phyloP scores from a whole-genome alignment of 2,113 vertebrate genomes.

The Archocentrus centrarchus region DNA sequence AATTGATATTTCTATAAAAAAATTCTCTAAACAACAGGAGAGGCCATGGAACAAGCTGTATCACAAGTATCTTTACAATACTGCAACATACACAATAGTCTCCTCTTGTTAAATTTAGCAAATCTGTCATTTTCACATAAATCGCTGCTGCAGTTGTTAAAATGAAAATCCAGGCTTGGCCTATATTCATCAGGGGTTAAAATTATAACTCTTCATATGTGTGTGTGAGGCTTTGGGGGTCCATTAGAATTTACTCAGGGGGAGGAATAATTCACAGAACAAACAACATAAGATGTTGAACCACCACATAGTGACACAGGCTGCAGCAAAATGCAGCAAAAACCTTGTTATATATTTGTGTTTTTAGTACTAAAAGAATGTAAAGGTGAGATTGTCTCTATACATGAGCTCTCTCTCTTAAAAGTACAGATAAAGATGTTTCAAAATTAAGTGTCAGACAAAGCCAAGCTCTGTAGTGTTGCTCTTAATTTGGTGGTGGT shows the following conservation, averaged over 20 bases:
- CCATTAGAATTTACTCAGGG: conserved; percentile 73
- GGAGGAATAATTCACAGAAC: conserved; percentile 66
- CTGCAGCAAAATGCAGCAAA: conserved; percentile 30
- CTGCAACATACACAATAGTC: conserved; percentile 29
- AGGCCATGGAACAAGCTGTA: conserved; percentile 34
- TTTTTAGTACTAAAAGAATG: conserved; percentile 8
- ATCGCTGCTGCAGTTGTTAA: conserved; percentile 31
- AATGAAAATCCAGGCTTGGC: conserved; percentile 63
- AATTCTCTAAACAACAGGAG: conserved; percentile 53
- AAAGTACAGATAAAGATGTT: conserved; percentile 53
- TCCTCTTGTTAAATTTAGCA: conserved; percentile 43
- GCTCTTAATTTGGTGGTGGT: conserved; percentile 70
- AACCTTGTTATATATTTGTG: conserved; percentile 48
- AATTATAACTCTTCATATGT: conserved; percentile 69
- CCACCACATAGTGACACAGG: conserved; percentile 29
- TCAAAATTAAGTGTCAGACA: conserved; percentile 50
- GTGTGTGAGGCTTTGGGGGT: conserved; percentile 65
- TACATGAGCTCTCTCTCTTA: conserved; percentile 1
- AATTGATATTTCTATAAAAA: conserved; percentile 68
- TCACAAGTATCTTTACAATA: conserved; percentile 51
- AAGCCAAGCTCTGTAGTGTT: conserved; percentile 50
- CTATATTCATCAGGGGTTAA: conserved; percentile 66
- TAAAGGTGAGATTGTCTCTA: conserved; percentile 43
- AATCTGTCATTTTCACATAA: conserved; percentile 40
- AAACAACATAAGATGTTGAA: conserved; percentile 61